These are phyloP conservation scores for Dinoponera quadriceps DNA, from an alignment of 1,140 invertebrate genomes.

Conservation along the genomic window DNA sequence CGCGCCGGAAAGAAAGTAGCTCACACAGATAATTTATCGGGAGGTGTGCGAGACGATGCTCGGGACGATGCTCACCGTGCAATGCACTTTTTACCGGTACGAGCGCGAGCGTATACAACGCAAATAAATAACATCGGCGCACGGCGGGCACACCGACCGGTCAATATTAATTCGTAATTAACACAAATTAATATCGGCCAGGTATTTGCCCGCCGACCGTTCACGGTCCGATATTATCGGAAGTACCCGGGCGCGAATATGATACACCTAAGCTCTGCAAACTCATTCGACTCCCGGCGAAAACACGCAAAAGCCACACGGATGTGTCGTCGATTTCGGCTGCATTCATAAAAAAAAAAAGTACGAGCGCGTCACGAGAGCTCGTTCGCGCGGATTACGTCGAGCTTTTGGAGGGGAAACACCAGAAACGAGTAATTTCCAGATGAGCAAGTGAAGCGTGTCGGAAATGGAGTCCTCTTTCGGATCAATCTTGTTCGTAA, in stretches of 20 bases:
- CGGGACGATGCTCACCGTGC: conserved; percentile 25
- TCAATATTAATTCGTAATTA: conserved; percentile 54
- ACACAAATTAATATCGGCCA: conserved; percentile 56
- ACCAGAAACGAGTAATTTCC: background rate
- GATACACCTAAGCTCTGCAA: conserved; percentile 19
- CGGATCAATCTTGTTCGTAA: background rate
- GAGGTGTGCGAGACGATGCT: background rate
- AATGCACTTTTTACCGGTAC: too few relatives aligned
- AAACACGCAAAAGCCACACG: conserved; percentile 19
- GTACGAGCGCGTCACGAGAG: background rate
- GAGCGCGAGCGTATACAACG: too few relatives aligned
- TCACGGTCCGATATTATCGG: conserved; percentile 31
- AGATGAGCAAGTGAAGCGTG: background rate
- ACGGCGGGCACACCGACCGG: background rate
- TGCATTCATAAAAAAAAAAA: conserved; percentile 12
- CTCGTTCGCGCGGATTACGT: background rate
- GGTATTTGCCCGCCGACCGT: conserved; percentile 38
- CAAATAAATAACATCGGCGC: conserved; percentile 38
- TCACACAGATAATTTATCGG: conserved; percentile 13
- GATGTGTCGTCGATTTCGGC: conserved; percentile 2
- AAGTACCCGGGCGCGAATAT: background rate
- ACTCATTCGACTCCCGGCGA: conserved; percentile 6
- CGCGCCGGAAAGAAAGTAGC: conserved; percentile 44
- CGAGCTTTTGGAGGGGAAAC: background rate
- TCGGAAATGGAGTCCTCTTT: background rate